Evolutionary conservation across 2,113 vertebrate species (phyloP).

Genomic region (Leptosomus discolor): DNA sequence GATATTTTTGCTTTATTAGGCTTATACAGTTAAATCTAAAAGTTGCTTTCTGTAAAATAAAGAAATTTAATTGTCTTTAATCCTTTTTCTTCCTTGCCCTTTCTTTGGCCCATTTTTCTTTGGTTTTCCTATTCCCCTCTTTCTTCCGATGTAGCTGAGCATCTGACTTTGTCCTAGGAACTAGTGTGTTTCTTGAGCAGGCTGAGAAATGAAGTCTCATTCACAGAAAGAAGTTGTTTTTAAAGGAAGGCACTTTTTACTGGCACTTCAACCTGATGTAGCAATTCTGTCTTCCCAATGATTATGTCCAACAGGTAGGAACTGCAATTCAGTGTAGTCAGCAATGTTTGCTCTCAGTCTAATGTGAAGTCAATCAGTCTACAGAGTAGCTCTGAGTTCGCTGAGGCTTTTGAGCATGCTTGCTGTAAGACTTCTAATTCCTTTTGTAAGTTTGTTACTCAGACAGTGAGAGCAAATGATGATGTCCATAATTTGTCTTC

Average conservation of each 20-base stretch:
- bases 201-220: constrained; percentile 69
- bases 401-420: neutral
- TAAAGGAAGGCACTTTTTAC: constrained; percentile 42
- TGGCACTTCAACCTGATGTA: constrained; percentile 57
- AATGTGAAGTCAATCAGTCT: neutral
- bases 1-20: neutral
- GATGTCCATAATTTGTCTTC: neutral
- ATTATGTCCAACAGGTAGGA: constrained; percentile 76
- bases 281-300: constrained; percentile 55
- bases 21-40: neutral
- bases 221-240: constrained; percentile 78
- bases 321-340: neutral
- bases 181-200: constrained; percentile 75
- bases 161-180: constrained; percentile 69
- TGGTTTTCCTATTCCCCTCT: neutral
- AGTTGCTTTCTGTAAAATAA: neutral
- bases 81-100: neutral
- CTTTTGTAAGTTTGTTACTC: neutral
- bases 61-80: neutral
- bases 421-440: neutral
- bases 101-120: neutral
- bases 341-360: neutral
- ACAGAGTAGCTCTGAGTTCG: neutral
- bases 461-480: neutral
- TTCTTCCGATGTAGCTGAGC: constrained; percentile 64